phyloP scores from a whole-genome alignment of 2,797 vertebrate species.

The Acanthopagrus latus region DNA sequence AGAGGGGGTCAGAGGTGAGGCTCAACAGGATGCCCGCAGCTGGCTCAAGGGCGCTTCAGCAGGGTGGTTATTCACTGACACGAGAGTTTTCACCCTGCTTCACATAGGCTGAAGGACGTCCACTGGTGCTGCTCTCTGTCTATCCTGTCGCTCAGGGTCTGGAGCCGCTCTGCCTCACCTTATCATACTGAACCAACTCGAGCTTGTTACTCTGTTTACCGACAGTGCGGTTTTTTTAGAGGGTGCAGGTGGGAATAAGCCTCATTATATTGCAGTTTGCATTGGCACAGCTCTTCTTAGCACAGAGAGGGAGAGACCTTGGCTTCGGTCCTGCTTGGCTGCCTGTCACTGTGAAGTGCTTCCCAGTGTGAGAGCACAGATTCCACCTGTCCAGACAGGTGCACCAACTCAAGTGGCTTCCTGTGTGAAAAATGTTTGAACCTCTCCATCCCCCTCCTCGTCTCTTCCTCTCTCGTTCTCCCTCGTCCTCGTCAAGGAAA shows the following conservation, averaged over 20 bases:
- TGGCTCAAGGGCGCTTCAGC: conserved; percentile 36
- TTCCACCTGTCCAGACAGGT: conserved; percentile 84
- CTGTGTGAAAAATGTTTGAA: conserved; percentile 70
- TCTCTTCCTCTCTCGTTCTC: conserved; percentile 10
- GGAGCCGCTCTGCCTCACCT: conserved; percentile 28
- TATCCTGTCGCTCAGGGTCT: conserved; percentile 3
- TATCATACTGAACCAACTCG: conserved; percentile 30
- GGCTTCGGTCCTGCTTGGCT: conserved; percentile 74
- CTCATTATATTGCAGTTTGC: conserved; percentile 77
- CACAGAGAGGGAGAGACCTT: conserved; percentile 62
- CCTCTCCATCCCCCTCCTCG: conserved; percentile 37
- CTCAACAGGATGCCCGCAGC: conserved; percentile 38
- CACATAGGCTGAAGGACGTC: conserved; percentile 50
- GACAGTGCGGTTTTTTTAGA: conserved; percentile 70
- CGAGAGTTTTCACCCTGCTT: conserved; percentile 24
- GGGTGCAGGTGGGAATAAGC: conserved; percentile 74
- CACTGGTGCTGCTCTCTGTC: neutral
- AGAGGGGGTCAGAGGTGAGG: conserved; percentile 41
- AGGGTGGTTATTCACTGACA: conserved; percentile 32
- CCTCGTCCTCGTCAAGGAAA: conserved; percentile 25
- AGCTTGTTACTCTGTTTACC: conserved; percentile 68
- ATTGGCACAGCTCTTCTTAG: conserved; percentile 67
- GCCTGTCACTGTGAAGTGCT: conserved; percentile 78
- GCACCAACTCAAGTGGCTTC: conserved; percentile 75
- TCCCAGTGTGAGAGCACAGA: conserved; percentile 75